Evolutionary conservation across 2,888 invertebrate species (phyloP), one percentile per base, ranked within the genome.

Genomic region (Endotricha flammealis): DNA sequence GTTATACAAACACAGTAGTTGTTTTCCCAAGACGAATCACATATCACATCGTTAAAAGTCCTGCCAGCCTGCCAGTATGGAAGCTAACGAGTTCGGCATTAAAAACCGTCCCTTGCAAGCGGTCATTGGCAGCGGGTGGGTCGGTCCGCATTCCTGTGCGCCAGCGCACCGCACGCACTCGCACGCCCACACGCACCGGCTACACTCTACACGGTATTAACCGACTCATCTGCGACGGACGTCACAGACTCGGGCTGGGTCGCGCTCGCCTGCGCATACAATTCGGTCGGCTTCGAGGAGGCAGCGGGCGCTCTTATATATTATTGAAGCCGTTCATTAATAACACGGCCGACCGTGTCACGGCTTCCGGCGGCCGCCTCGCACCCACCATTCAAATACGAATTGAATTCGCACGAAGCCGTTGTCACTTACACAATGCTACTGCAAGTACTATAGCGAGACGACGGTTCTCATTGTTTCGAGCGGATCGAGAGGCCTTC

Each of bases 71-170:
- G 70, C 59, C 67, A 69, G 75, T 77, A 75, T 65, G 69, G 60
- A 66, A 70, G 62, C 73, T 64, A 68, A 68, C 65, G 60, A 71
- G 72, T 62, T 65, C 53, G 67, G 63, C 71, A 66, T 73, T 71
- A 78, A 82, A 82, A 79, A 80, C 57, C 69, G 77, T 77, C 80
- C 81, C 77, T 74, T 60, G 66, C 70, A 67, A 69, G 77, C 83
- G 85, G 85, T 83, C 85, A 81, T 82, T 83, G 85, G 82, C 83
- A 77, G 83, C 81, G 79, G 77, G 76, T 67, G 73, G 79, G 77
- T 69, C 75, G 75, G 71, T 64, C 82, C 77, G 76, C 83, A 83
- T 83, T 83, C 85, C 82, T 80, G 71, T 72, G 81, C 79, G 76
- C 75, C 64, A 52, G 78, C 76, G 77, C 78, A 68, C 57, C 68